Evolutionary conservation across 2,797 vertebrate genomes (phyloP).

Genomic region (Urosaurus nigricauda): DNA sequence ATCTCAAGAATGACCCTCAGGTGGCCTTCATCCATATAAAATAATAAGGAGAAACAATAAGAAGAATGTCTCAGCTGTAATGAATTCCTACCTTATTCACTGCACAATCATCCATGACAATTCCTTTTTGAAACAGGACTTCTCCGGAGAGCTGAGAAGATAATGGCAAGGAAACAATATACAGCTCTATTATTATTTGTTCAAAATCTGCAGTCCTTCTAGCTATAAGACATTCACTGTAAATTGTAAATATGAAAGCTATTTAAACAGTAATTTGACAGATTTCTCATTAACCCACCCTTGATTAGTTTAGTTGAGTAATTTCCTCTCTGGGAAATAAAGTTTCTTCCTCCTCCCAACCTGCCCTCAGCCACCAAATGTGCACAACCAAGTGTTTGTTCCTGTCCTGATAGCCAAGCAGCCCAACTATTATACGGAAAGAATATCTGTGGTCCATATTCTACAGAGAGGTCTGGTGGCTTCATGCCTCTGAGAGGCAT

Average conservation of each 20-base stretch:
- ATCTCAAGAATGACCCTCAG: neutral
- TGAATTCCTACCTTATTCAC: constrained; percentile 27
- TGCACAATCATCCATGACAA: neutral
- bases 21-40: neutral
- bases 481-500: too few relatives aligned
- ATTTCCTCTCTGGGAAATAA: neutral
- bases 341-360: too few relatives aligned
- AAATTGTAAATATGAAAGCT: neutral
- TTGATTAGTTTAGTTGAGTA: neutral
- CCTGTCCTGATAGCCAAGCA: neutral
- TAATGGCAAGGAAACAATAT: neutral
- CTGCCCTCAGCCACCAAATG: neutral
- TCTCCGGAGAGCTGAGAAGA: neutral
- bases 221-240: neutral
- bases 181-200: accelerated
- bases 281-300: neutral
- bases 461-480: neutral
- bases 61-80: accelerated
- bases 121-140: constrained; percentile 20
- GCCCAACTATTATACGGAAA: neutral
- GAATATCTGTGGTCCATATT: too few relatives aligned
- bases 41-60: accelerated
- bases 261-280: constrained; percentile 5
- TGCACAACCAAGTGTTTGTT: neutral
- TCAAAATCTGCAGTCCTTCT: neutral